These are phyloP conservation scores for Boulengeromyrus knoepffleri DNA, from an alignment of 2,113 vertebrate genomes.

Conservation along the genomic window DNA sequence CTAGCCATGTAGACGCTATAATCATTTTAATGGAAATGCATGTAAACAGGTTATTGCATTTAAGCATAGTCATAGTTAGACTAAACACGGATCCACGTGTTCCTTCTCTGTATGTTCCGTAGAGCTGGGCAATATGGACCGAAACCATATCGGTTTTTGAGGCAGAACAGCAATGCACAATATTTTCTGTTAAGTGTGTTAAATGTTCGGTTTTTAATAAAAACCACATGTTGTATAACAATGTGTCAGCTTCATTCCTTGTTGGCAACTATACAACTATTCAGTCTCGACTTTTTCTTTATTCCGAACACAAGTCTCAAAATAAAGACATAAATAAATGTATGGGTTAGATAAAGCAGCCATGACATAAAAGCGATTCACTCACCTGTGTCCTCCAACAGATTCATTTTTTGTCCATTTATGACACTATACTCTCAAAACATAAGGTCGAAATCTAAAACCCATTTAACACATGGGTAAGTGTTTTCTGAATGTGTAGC, in stretches of 20 bases:
- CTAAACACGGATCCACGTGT: not conserved
- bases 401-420: not conserved
- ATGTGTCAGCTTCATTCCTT: not conserved
- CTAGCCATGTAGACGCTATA: not conserved
- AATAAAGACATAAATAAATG: not conserved
- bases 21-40: not conserved
- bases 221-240: not conserved
- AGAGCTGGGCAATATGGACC: not conserved
- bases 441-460: not conserved
- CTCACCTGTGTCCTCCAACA: not conserved
- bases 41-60: not conserved
- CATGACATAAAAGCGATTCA: not conserved
- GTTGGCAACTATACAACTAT: not conserved
- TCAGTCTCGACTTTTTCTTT: not conserved
- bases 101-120: not conserved
- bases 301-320: not conserved
- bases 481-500: not conserved
- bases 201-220: not conserved
- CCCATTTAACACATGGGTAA: not conserved
- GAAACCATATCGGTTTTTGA: not conserved
- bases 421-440: not conserved
- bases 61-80: not conserved
- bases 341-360: not conserved
- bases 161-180: not conserved
- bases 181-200: not conserved